Conservation (phyloP, 1,140 invertebrate species). For the Chironomus striatipennis region DNA sequence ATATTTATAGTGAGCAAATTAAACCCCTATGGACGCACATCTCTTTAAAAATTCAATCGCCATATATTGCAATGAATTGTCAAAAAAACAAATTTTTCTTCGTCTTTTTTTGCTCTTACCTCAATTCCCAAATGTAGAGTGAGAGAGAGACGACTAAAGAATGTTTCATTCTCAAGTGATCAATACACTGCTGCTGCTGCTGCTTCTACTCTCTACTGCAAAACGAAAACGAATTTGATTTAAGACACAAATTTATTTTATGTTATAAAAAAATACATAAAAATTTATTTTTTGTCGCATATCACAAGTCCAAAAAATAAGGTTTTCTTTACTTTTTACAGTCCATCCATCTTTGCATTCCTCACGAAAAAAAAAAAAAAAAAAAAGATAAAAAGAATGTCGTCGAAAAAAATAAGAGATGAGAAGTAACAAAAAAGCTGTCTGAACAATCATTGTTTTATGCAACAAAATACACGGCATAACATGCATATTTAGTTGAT, state of each 20-base stretch:
- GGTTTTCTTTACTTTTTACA: too few species aligned
- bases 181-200: too few species aligned
- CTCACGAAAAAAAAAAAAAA: neutral
- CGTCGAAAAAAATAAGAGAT: neutral
- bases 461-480: neutral
- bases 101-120: neutral
- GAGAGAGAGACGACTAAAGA: neutral
- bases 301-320: neutral
- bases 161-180: too few species aligned
- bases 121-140: neutral
- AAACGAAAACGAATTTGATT: conserved; percentile 1
- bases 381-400: neutral
- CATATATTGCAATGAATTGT: neutral
- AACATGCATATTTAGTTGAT: conserved; percentile 13
- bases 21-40: neutral
- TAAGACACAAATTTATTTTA: neutral
- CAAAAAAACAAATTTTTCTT: neutral
- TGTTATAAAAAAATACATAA: neutral
- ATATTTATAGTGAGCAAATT: neutral
- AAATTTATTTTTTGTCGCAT: neutral
- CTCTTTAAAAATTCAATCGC: neutral
- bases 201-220: too few species aligned
- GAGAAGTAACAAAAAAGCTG: neutral
- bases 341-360: neutral
- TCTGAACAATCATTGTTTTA: conserved; percentile 5